Evolutionary conservation across 2,888 invertebrate genomes (phyloP).

Genomic region (Agriopis marginaria): DNA sequence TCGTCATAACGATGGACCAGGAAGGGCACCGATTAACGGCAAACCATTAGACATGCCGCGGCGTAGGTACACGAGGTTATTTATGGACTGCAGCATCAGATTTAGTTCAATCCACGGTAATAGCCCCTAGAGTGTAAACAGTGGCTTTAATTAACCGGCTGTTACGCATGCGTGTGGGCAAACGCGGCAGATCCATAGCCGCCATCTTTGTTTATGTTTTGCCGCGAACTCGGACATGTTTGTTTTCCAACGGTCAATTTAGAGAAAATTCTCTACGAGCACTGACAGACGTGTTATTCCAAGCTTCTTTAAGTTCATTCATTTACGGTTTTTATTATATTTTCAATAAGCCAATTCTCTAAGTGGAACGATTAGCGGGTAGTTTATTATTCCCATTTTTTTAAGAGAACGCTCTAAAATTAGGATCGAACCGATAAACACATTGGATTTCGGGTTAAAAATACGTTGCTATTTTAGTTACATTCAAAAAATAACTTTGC

Average conservation of each 20-base stretch:
- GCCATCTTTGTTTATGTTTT: conserved; percentile 68
- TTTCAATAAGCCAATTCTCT: conserved; percentile 20
- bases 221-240: conserved; percentile 68
- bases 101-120: conserved; percentile 72
- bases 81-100: conserved; percentile 70
- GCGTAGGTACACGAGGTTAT: conserved; percentile 71
- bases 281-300: conserved; percentile 74
- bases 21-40: conserved; percentile 53
- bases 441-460: conserved; percentile 31
- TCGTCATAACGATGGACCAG: conserved; percentile 51
- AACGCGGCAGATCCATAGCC: conserved; percentile 68
- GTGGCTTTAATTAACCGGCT: conserved; percentile 75
- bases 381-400: conserved; percentile 23
- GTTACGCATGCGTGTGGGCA: conserved; percentile 76
- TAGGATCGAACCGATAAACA: conserved; percentile 30
- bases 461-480: conserved; percentile 31
- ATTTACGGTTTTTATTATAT: conserved; percentile 35
- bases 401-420: conserved; percentile 23
- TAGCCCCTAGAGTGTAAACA: conserved; percentile 79
- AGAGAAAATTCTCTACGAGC: conserved; percentile 75
- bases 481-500: conserved; percentile 30
- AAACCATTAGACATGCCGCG: conserved; percentile 51
- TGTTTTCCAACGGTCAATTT: conserved; percentile 74
- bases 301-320: conserved; percentile 43
- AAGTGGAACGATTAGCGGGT: conserved; percentile 22